These are phyloP conservation scores for Chalcosyrphus nemorum DNA, from an alignment of 2,888 invertebrate species.

Conservation along the genomic window DNA sequence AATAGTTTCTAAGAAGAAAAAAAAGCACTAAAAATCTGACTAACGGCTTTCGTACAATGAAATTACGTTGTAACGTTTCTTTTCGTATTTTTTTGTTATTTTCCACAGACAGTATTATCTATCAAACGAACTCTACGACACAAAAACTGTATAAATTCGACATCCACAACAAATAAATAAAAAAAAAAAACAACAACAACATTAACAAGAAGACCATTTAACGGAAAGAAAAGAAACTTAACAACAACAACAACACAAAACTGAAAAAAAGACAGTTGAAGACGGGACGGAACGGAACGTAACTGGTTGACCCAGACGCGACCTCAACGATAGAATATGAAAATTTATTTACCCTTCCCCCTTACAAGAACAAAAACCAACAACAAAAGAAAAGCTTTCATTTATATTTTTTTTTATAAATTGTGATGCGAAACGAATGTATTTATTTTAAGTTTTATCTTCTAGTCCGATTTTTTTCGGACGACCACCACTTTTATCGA, in stretches of 20 bases:
- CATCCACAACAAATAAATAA: constrained; percentile 53
- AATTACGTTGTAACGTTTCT: constrained; percentile 40
- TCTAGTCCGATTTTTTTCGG: constrained; percentile 26
- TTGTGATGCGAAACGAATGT: constrained; percentile 50
- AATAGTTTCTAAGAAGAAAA: not conserved
- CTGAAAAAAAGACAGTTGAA: constrained; percentile 49
- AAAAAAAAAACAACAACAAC: constrained; percentile 38
- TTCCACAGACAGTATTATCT: constrained; percentile 66
- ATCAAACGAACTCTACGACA: constrained; percentile 58
- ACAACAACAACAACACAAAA: constrained; percentile 14
- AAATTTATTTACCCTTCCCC: constrained; percentile 7
- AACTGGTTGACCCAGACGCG: constrained; percentile 62
- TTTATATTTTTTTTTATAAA: not conserved
- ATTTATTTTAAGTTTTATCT: constrained; percentile 46
- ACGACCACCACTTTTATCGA: constrained; percentile 8
- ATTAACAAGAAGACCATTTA: constrained; percentile 47
- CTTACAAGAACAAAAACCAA: constrained; percentile 25
- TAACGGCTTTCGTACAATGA: constrained; percentile 2
- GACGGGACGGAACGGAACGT: constrained; percentile 51
- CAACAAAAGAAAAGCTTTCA: constrained; percentile 4
- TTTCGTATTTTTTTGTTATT: constrained; percentile 54
- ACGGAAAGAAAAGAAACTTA: constrained; percentile 37
- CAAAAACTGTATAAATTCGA: constrained; percentile 44
- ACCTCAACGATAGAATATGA: constrained; percentile 39
- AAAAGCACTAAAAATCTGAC: constrained; percentile 20